phyloP scores from a whole-genome alignment of 2,113 vertebrate genomes.

The Zapornia atra region DNA sequence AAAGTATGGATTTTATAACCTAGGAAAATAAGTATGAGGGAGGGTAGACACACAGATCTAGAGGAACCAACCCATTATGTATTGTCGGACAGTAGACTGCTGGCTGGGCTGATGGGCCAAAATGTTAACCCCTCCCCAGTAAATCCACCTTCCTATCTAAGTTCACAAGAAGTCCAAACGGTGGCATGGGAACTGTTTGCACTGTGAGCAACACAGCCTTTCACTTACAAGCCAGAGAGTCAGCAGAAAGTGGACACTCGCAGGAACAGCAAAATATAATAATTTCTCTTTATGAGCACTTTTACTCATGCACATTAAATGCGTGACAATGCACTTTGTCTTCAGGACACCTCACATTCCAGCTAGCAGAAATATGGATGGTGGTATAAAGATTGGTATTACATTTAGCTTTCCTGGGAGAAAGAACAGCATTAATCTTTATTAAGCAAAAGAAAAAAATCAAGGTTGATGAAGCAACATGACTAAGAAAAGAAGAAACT shows the following conservation, averaged over 20 bases:
- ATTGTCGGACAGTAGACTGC: background rate
- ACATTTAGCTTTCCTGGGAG: background rate
- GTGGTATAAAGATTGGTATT: slow-evolving; percentile 27
- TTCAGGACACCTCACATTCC: slow-evolving; percentile 23
- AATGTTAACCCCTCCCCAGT: background rate
- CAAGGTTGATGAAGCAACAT: background rate
- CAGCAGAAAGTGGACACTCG: slow-evolving; percentile 16
- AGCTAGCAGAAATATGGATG: slow-evolving; percentile 43
- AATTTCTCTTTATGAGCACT: slow-evolving; percentile 25
- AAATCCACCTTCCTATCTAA: background rate
- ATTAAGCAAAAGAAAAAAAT: slow-evolving; percentile 8
- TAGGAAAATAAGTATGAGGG: background rate
- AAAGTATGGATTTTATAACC: background rate
- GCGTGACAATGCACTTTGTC: background rate
- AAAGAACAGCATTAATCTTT: slow-evolving; percentile 18
- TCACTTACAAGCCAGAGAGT: background rate
- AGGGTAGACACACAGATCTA: background rate
- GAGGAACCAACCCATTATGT: background rate
- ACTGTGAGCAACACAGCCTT: background rate
- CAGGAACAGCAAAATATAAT: slow-evolving; percentile 21
- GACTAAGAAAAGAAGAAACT: background rate
- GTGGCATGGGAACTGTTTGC: background rate
- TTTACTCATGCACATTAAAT: slow-evolving; percentile 44
- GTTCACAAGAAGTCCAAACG: background rate
- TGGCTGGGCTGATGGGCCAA: background rate